These are phyloP conservation scores for Podarcis muralis DNA, from an alignment of 2,113 vertebrate genomes.

Conservation along the genomic window DNA sequence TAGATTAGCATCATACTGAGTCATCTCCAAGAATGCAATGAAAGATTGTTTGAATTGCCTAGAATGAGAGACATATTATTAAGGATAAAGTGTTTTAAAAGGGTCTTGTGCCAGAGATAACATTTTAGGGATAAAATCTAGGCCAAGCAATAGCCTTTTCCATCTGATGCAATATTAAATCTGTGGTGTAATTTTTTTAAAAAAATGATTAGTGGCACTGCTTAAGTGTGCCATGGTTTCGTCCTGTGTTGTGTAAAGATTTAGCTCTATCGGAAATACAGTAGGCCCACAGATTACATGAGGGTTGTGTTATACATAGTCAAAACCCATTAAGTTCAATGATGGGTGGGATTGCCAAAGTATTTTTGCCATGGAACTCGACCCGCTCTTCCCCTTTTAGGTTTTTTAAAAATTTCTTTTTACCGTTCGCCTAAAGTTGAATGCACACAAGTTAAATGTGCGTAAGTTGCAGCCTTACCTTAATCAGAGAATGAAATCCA, in stretches of 20 bases:
- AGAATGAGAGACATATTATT: background rate
- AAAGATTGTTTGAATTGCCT: background rate
- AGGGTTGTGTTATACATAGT: no score
- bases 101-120: conserved; percentile 3
- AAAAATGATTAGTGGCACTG: conserved; percentile 40
- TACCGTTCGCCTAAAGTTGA: background rate
- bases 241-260: conserved; percentile 17
- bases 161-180: conserved; percentile 42
- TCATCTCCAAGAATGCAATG: background rate
- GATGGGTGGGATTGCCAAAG: no score
- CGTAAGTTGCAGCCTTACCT: no score
- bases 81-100: background rate
- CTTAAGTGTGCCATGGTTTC: conserved; percentile 36
- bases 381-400: background rate
- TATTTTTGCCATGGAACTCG: background rate
- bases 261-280: conserved; percentile 37
- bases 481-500: conserved; percentile 13
- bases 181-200: conserved; percentile 45
- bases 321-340: no score
- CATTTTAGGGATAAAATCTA: conserved; percentile 26
- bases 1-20: conserved; percentile 22
- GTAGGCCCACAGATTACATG: no score
- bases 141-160: conserved; percentile 50
- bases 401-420: background rate
- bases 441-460: no score